Evolutionary conservation across 2,797 vertebrate genomes (phyloP), one percentile per base, ranked within the genome.

Genomic region (Propithecus perrieri): DNA sequence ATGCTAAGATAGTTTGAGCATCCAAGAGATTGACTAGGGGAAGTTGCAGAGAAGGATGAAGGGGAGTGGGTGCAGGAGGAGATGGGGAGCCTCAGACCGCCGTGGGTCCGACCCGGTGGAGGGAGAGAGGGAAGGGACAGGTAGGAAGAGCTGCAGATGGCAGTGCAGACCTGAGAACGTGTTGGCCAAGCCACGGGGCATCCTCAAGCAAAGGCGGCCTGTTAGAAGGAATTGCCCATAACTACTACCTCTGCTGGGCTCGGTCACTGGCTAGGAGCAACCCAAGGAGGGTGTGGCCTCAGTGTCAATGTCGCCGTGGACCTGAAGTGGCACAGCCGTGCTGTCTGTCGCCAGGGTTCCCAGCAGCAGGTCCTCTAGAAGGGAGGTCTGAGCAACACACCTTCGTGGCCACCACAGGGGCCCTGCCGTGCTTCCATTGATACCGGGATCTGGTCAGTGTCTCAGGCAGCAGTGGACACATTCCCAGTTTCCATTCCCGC

Each of bases 301-400:
- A 8, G 18, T 0, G 6, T 28, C n/a, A 59, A 4, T 2, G 2
- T 50, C 46, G 11, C 8, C 7, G 28, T 13, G 83, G 38, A 2
- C 22, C 41, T 2, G 43, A 18, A 74, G 46, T 28, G 24, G 7
- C 55, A 18, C 18, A 46, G 50, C 2, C 6, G 53, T 9, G 8
- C 17, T 13, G 4, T 7, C 22, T 2, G 12, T 30, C 48, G 5
- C 46, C 33, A 38, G 74, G 4, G 46, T 5, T 18, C 33, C 22
- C 2, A 1, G 35, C 10, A 84, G 71, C 26, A 8, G 18, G 10
- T 8, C 46, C 22, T 76, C 57, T 57, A 24, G 43, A 55, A 46
- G 59, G 18, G 28, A 22, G 5, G 33, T 67, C 18, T 78, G n/a
- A 61, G 50, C 50, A 48, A 30, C 48, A 38, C 18, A 20, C 46